Conservation (phyloP, 2,888 invertebrate species). For the Caradrina clavipalpis region DNA sequence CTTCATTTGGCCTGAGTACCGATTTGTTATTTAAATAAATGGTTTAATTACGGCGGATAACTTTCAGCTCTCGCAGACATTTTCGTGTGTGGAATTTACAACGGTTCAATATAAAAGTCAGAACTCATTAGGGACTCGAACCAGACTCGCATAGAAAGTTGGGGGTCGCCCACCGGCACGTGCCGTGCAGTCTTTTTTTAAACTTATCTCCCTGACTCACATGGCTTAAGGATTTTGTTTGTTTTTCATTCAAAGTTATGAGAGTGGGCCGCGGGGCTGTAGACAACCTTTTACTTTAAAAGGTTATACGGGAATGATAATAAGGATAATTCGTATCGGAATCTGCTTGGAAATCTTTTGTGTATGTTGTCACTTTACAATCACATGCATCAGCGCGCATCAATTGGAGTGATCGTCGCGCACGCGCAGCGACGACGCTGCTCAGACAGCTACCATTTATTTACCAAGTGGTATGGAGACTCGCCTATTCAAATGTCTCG, state of each 20-base stretch:
- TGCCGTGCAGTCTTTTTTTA: conserved; percentile 56
- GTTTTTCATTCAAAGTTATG: conserved; percentile 56
- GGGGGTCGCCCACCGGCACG: conserved; percentile 55
- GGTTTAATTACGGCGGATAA: conserved; percentile 48
- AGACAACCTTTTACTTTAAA: conserved; percentile 49
- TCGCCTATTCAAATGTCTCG: conserved; percentile 85
- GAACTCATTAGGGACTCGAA: conserved; percentile 53
- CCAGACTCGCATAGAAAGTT: conserved; percentile 58
- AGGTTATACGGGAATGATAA: conserved; percentile 59
- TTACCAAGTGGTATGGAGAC: conserved; percentile 75
- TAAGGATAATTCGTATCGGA: conserved; percentile 56
- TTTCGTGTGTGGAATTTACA: conserved; percentile 36
- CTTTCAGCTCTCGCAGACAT: conserved; percentile 24
- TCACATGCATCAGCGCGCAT: conserved; percentile 71
- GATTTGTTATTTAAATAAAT: conserved; percentile 46
- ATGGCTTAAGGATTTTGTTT: conserved; percentile 52
- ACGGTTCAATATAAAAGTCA: conserved; percentile 46
- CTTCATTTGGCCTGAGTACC: conserved; percentile 42
- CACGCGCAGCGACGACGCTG: conserved; percentile 57
- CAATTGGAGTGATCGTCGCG: conserved; percentile 66
- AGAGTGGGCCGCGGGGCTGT: conserved; percentile 38
- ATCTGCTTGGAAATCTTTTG: conserved; percentile 60
- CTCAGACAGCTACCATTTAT: conserved; percentile 72
- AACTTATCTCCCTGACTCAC: conserved; percentile 50
- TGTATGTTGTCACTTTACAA: conserved; percentile 67